These are phyloP conservation scores for Kryptopterus vitreolus DNA, from an alignment of 2,797 vertebrate genomes.

Conservation along the genomic window DNA sequence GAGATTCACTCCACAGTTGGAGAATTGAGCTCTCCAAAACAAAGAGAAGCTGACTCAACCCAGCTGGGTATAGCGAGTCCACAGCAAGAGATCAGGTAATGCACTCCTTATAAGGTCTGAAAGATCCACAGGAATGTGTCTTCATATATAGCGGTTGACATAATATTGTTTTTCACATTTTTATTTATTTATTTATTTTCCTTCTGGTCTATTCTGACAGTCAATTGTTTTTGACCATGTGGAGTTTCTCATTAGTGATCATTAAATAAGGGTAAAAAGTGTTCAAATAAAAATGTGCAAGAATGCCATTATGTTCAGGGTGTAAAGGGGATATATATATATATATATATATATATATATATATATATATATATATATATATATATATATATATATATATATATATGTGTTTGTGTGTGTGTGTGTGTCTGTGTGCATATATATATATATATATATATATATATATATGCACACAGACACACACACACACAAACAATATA, in stretches of 20 bases:
- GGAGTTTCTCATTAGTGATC: background rate
- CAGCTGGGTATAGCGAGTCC: constrained; percentile 1
- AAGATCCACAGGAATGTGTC: constrained; percentile 62
- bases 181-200: background rate
- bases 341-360: background rate
- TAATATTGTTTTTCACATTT: background rate
- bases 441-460: background rate
- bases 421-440: no score
- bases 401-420: no score
- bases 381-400: background rate
- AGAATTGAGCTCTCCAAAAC: constrained; percentile 30
- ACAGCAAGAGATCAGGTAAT: constrained; percentile 63
- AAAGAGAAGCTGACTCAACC: constrained; percentile 14
- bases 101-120: constrained; percentile 70
- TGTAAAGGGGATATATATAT: background rate
- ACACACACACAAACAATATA: no score
- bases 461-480: no score
- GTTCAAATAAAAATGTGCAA: background rate
- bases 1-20: constrained; percentile 20
- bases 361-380: background rate
- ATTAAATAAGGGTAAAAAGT: background rate
- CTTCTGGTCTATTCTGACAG: background rate
- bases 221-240: background rate
- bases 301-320: background rate
- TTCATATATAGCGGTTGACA: constrained; percentile 9